A percentile compares a stretch with the other conserved stretches of the same genome.
These are phyloP conservation scores for Drosophila longiperda DNA, from an alignment of 2,888 invertebrate species.

Conservation along the genomic window DNA sequence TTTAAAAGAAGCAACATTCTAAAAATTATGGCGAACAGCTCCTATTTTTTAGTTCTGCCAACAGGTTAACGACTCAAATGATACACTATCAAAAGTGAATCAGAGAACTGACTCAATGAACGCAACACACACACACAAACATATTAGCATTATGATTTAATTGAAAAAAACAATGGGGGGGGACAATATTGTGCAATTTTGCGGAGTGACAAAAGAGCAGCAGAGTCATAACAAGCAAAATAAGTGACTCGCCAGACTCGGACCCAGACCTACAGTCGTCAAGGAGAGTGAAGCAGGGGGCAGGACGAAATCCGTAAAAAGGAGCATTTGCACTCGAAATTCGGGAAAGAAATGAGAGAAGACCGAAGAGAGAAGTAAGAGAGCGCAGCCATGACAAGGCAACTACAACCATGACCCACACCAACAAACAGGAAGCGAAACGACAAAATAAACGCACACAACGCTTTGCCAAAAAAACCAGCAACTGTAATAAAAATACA, in stretches of 20 bases:
- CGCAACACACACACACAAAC: background rate
- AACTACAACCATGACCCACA: constrained; percentile 82
- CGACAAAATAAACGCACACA: constrained; percentile 57
- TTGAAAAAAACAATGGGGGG: constrained; percentile 47
- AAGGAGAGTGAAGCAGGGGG: background rate
- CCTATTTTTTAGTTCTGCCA: background rate
- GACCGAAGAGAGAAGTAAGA: background rate
- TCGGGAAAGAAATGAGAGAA: constrained; percentile 18
- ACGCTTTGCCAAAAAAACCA: constrained; percentile 63
- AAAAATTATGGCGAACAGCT: background rate
- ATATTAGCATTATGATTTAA: constrained; percentile 57
- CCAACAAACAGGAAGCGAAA: constrained; percentile 76
- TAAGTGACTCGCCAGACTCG: constrained; percentile 55
- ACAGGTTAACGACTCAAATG: background rate
- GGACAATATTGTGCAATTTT: constrained; percentile 65
- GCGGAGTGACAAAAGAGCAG: constrained; percentile 60
- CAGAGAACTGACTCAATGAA: background rate
- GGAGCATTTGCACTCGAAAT: constrained; percentile 59
- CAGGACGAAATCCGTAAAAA: constrained; percentile 44
- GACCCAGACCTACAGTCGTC: constrained; percentile 42
- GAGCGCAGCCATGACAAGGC: constrained; percentile 24
- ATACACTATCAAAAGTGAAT: background rate
- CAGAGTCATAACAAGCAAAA: constrained; percentile 58
- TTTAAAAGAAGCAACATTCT: background rate
- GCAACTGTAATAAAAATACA: constrained; percentile 70